Evolutionary conservation across 1,140 invertebrate genomes (phyloP).

Genomic region (Tetramorium parvispinum): DNA sequence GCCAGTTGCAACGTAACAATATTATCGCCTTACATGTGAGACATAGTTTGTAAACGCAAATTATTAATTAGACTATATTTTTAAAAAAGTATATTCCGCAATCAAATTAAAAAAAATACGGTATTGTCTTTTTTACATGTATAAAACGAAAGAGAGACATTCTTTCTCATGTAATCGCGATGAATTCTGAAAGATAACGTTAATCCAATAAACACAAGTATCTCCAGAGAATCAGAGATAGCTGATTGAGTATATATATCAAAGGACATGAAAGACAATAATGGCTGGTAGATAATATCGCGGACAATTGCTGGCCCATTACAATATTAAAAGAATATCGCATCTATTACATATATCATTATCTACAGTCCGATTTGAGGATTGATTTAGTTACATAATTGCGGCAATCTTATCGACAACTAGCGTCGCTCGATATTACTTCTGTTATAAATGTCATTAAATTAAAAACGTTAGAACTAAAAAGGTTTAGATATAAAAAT

Average conservation of each 20-base stretch:
- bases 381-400: conserved; percentile 71
- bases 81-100: background rate
- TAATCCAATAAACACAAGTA: conserved; percentile 35
- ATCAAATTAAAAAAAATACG: background rate
- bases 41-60: background rate
- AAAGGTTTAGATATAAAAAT: background rate
- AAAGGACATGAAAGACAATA: background rate
- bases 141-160: background rate
- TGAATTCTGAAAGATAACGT: background rate
- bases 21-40: background rate
- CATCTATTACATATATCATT: conserved; percentile 65
- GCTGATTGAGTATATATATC: background rate
- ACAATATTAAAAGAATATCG: conserved; percentile 62
- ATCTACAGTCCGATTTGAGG: conserved; percentile 50
- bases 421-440: conserved; percentile 43
- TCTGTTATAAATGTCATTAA: conserved; percentile 16
- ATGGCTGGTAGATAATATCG: conserved; percentile 45
- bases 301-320: conserved; percentile 40
- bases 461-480: background rate
- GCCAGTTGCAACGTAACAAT: background rate
- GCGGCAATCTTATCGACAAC: conserved; percentile 68
- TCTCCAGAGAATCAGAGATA: background rate
- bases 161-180: background rate
- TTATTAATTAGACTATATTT: too few relatives aligned
- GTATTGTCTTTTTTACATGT: background rate